Evolutionary conservation across 2,888 invertebrate species (phyloP).

Genomic region (Nemapogon koenigi): DNA sequence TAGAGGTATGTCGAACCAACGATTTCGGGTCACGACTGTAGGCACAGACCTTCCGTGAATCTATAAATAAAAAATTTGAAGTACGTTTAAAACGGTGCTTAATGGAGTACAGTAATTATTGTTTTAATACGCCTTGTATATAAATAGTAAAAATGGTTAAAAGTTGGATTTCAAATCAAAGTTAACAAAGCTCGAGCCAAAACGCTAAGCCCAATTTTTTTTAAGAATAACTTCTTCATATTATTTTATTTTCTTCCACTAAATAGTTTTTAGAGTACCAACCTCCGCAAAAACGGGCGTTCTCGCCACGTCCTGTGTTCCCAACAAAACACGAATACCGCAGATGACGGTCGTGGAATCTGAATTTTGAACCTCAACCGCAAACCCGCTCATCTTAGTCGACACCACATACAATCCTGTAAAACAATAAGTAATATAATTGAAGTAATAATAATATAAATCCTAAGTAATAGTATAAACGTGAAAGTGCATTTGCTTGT

Average conservation of each 20-base stretch:
- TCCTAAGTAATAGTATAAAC: background rate
- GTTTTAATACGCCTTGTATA: background rate
- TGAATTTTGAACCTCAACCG: constrained; percentile 85
- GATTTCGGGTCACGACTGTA: constrained; percentile 74
- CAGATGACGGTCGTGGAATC: constrained; percentile 90
- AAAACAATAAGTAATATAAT: too few species aligned
- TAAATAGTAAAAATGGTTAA: too few species aligned
- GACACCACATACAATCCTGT: constrained; percentile 91
- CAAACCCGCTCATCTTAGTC: constrained; percentile 89
- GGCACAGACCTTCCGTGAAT: constrained; percentile 77
- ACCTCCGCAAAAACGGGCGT: constrained; percentile 80
- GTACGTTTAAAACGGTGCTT: constrained; percentile 4
- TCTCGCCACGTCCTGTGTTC: constrained; percentile 80
- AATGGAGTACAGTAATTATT: constrained; percentile 5
- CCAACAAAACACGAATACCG: constrained; percentile 85
- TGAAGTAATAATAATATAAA: constrained; percentile 2
- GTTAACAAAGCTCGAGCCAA: too few species aligned
- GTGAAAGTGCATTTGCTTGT: too few species aligned
- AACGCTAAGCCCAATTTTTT: too few species aligned
- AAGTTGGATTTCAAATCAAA: too few species aligned
- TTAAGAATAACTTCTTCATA: too few species aligned
- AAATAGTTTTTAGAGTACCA: constrained; percentile 14
- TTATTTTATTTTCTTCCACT: too few species aligned
- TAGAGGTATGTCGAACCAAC: constrained; percentile 96
- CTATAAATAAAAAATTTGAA: constrained; percentile 26